Percentiles rank a stretch among this genome's conserved stretches.
Conservation (phyloP, 2,888 invertebrate species). For the Iselma pallidipennis region DNA sequence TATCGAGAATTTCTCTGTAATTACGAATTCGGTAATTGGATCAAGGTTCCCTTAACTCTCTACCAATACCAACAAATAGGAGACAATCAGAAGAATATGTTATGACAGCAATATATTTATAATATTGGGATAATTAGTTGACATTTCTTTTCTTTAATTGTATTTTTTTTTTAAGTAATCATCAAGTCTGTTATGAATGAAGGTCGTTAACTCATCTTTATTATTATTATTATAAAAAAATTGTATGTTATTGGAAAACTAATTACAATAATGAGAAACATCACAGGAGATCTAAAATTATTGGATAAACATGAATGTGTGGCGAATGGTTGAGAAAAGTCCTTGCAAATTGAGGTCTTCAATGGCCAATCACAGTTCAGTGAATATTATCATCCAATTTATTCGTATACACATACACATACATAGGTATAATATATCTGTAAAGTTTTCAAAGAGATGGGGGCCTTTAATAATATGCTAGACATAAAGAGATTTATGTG, state of each 20-base stretch:
- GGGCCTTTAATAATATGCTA: not conserved
- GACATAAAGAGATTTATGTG: not conserved
- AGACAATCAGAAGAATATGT: not conserved
- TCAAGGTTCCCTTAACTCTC: not conserved
- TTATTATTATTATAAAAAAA: not conserved
- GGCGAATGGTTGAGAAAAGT: not conserved
- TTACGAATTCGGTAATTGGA: constrained; percentile 1
- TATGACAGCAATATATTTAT: not conserved
- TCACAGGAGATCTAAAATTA: not conserved
- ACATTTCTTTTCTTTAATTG: not conserved
- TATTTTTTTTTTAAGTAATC: not conserved
- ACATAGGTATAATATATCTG: too few relatives aligned
- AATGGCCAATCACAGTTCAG: not conserved
- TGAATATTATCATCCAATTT: too few relatives aligned
- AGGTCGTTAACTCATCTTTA: not conserved
- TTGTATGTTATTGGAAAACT: not conserved
- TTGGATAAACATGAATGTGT: not conserved
- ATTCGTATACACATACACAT: too few relatives aligned
- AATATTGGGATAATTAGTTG: not conserved
- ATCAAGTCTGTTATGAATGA: not conserved
- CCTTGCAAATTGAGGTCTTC: constrained; percentile 1
- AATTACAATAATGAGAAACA: too few relatives aligned
- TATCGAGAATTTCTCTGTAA: not conserved
- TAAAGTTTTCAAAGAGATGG: too few relatives aligned
- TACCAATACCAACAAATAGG: not conserved